Base-by-base conservation (phyloP, 2,797 vertebrate species). In the Chrysocyon brachyurus region DNA sequence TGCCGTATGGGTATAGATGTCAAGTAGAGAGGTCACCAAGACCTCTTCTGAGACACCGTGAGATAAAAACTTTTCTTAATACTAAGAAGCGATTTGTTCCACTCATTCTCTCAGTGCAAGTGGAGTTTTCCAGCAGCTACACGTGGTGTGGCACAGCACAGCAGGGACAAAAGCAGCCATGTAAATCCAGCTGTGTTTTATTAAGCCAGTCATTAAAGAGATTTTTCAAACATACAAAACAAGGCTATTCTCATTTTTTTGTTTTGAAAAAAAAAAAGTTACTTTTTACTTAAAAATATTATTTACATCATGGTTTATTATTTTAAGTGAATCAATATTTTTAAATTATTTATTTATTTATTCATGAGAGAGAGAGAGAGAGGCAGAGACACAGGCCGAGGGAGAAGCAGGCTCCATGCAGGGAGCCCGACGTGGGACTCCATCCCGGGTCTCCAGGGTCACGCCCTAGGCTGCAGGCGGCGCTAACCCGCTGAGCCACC, bases 141-240 rank as follows among this genome's bases (percentile, higher is more conserved):
- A 28, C 1, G 12, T 26, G 63, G 17, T 75, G 28, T 46, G 49
- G 36, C 15, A 59, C 28, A 63, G 21, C 11, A 85, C 36, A 83
- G 9, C 24, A 46, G 46, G 59, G 31, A 54, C 49, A 90, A 95
- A 81, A 70, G 52, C 46, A 63, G 5, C 66, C n/a, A 14, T 70
- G 56, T 81, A 63, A 90, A 63, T 90, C 57, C 59, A 57, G 15
- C 49, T 59, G 33, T 46, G 57, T 87, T 84, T 90, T 46, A 82
- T 61, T 70, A 63, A 81, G 19, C n/a, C 28, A 46, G 21, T 19
- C 33, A 89, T 93, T 84, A 17, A 59, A 85, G 57, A 81, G 21
- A 70, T 59, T 84, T 88, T 88, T 31, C 14, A 82, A 88, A 93
- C 88, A 83, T 61, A 87, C 8, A 66, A 70, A 95, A 91, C 21